Conservation (phyloP, 2,113 vertebrate genomes). For the Macaca fascicularis region T2T-MFA8v1.1 NC_088388.1:115040501-115041000, state of each 20-base stretch:
- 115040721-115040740: background rate
- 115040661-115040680: background rate
- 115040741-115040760: background rate
- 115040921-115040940: constrained; percentile 55
- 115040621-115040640: background rate
- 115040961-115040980: constrained; percentile 41
- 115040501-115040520: background rate
- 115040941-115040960: background rate
- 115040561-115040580: background rate
- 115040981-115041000: background rate
- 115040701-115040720: background rate
- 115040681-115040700: background rate
- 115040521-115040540: background rate
- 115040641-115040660: background rate
- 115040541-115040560: background rate
- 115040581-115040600: background rate
- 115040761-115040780: background rate
- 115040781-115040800: constrained; percentile 43
- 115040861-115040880: background rate
- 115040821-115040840: constrained; percentile 29
- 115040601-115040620: background rate
- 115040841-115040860: background rate
- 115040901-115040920: constrained; percentile 68
- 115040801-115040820: background rate
- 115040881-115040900: constrained; percentile 39